Conservation (phyloP, 2,797 vertebrate species). For the Sitta carolinensis region DNA sequence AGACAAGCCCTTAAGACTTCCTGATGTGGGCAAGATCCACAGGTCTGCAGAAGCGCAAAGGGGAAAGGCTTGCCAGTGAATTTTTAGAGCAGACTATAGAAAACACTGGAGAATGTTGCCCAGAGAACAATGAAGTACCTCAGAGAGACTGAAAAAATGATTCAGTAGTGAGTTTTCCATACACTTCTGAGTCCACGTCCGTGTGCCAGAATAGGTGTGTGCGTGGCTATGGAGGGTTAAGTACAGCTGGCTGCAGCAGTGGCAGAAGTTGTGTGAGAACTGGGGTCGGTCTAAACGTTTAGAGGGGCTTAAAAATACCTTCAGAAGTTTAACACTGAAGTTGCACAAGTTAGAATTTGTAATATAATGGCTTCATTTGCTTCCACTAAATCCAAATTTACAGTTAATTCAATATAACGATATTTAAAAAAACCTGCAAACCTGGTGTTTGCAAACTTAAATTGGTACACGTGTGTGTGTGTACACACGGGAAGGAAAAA, state of each 20-base stretch:
- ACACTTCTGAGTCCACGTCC: neutral
- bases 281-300: neutral
- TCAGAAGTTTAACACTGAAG: neutral
- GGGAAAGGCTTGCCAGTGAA: neutral
- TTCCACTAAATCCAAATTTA: neutral
- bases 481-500: neutral
- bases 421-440: neutral
- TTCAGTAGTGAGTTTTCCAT: slow-evolving; percentile 18
- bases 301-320: neutral
- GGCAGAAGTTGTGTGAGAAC: neutral
- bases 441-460: neutral
- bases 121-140: neutral
- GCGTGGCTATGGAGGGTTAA: neutral
- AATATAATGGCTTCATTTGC: neutral
- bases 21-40: neutral
- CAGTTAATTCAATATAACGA: neutral
- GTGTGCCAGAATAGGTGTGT: neutral
- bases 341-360: neutral
- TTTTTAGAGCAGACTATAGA: neutral
- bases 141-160: slow-evolving; percentile 8
- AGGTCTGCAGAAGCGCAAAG: neutral
- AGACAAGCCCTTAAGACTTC: slow-evolving; percentile 4
- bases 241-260: neutral
- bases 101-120: slow-evolving; percentile 8
- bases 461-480: fast-evolving